Percentiles rank a stretch among this genome's conserved stretches.
Conservation (phyloP, 2,888 invertebrate species). For the Scaptomyza reducta region DNA sequence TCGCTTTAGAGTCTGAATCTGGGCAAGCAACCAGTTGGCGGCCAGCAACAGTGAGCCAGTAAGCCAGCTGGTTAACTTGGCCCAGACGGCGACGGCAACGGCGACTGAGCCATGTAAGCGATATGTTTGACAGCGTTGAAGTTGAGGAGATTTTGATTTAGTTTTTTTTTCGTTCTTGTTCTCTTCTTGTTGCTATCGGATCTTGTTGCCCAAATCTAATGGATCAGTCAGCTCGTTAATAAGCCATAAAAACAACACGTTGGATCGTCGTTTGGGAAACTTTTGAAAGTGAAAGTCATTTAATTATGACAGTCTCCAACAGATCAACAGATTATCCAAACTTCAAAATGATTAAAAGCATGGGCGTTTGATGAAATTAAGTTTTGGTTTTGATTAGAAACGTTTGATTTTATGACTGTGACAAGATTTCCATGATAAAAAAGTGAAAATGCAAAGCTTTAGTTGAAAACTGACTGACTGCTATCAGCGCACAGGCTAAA, state of each 20-base stretch:
- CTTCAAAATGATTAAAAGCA: background rate
- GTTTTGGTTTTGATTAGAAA: background rate
- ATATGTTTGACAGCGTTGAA: slow-evolving; percentile 55
- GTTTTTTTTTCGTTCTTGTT: slow-evolving; percentile 31
- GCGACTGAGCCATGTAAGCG: slow-evolving; percentile 57
- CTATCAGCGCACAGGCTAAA: too few relatives aligned
- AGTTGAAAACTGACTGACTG: too few relatives aligned
- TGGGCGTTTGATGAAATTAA: too few relatives aligned
- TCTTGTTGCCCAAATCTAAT: slow-evolving; percentile 59
- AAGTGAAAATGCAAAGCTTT: too few relatives aligned
- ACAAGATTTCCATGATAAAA: too few relatives aligned
- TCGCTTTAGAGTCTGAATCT: slow-evolving; percentile 7
- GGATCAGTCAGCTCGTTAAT: slow-evolving; percentile 75
- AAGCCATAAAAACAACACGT: slow-evolving; percentile 79
- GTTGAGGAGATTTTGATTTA: slow-evolving; percentile 33
- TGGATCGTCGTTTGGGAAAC: slow-evolving; percentile 27
- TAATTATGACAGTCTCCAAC: slow-evolving; percentile 25
- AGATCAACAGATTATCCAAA: slow-evolving; percentile 3
- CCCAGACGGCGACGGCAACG: slow-evolving; percentile 28
- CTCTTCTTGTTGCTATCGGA: slow-evolving; percentile 41
- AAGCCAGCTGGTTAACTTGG: slow-evolving; percentile 48
- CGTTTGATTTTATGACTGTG: background rate
- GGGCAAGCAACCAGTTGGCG: slow-evolving; percentile 46
- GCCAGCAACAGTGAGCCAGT: background rate
- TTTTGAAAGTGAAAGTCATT: slow-evolving; percentile 62